phyloP scores from a whole-genome alignment of 2,888 invertebrate genomes.

The Dione juno region DNA sequence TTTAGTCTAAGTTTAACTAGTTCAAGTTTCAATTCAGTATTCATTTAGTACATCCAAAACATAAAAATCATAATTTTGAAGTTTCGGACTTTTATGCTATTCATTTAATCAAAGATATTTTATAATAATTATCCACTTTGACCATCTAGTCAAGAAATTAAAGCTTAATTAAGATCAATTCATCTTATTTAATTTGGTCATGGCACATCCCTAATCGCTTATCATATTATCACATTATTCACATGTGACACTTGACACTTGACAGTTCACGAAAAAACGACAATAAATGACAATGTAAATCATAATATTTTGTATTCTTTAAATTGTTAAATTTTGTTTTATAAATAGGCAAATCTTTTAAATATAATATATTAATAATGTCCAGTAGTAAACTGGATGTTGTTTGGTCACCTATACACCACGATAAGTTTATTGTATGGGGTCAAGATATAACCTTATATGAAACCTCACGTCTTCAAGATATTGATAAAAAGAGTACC shows the following conservation, averaged over 20 bases:
- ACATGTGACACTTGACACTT: constrained; percentile 11
- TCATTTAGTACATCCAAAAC: no score
- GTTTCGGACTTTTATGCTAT: no score
- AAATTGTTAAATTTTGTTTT: neutral
- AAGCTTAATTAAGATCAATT: neutral
- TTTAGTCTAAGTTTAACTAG: no score
- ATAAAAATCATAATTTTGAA: no score
- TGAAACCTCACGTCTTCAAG: constrained; percentile 87
- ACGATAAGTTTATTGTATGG: constrained; percentile 94
- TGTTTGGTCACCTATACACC: constrained; percentile 91
- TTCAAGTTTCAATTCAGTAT: no score
- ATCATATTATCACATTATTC: constrained; percentile 20
- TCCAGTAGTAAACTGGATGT: constrained; percentile 87
- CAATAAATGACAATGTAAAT: constrained; percentile 21
- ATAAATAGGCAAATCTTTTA: neutral
- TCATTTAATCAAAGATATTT: no score
- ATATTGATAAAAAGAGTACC: constrained; percentile 79
- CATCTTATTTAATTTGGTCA: neutral
- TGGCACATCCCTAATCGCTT: constrained; percentile 1
- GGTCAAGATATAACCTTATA: constrained; percentile 95
- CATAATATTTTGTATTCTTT: constrained; percentile 27
- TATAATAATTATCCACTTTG: no score
- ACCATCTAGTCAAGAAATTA: no score
- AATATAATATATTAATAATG: constrained; percentile 53
- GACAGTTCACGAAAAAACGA: constrained; percentile 2